Conservation (phyloP, 1,140 invertebrate species). For the Linepithema humile region DNA sequence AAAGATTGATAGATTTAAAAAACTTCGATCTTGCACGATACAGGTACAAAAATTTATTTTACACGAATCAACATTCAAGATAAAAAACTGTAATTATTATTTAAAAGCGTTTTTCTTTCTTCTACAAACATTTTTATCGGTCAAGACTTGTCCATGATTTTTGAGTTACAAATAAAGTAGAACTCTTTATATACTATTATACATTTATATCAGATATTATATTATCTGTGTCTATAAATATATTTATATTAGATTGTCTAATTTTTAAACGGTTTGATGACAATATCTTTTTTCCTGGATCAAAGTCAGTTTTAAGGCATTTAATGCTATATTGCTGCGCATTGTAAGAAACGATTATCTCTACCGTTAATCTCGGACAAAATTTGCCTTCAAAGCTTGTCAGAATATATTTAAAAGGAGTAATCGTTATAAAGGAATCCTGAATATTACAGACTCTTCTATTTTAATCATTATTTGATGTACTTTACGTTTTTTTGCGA, state of each 20-base stretch:
- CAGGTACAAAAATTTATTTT: conserved; percentile 14
- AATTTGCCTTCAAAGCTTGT: conserved; percentile 19
- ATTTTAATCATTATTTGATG: conserved; percentile 47
- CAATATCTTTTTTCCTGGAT: background rate
- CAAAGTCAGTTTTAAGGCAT: background rate
- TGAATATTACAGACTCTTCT: conserved; percentile 29
- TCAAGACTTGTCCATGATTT: background rate
- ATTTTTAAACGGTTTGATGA: too few relatives aligned
- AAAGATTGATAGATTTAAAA: conserved; percentile 3
- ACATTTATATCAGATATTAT: background rate
- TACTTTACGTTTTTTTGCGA: conserved; percentile 36
- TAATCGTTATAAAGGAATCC: conserved; percentile 36
- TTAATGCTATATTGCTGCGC: conserved; percentile 15
- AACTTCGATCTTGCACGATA: background rate
- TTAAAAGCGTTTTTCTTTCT: background rate
- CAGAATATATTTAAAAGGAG: conserved; percentile 26
- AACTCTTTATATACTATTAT: background rate
- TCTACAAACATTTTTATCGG: background rate
- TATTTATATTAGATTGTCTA: background rate
- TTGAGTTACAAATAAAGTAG: background rate
- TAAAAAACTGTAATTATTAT: conserved; percentile 8
- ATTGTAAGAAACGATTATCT: too few relatives aligned
- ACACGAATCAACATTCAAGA: background rate
- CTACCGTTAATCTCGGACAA: conserved; percentile 38
- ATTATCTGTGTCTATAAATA: background rate